Evolutionary conservation across 2,113 vertebrate genomes (phyloP), one percentile per base, ranked within the genome.

Genomic region (Megaleporinus macrocephalus): DNA sequence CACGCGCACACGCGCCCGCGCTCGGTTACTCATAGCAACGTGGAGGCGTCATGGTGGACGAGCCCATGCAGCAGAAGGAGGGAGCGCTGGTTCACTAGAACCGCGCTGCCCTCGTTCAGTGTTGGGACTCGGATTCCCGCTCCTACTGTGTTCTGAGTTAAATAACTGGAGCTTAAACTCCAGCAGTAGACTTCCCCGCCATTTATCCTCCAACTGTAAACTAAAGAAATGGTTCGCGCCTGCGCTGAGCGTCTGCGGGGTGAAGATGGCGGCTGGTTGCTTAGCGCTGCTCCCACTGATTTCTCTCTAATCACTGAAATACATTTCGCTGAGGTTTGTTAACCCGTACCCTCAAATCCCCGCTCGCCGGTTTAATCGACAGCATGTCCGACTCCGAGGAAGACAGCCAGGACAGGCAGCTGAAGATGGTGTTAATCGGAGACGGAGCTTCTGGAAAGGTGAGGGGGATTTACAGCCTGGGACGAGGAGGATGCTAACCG

Each of bases 381-480:
- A 57, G 51, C 87, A 99, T 99, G 98, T 99, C 98, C 85, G 98
- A 99, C 90, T 99, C 98, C 0, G 97, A 98, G 89, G 96, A 99
- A 83, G 97, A 98, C 85, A 95, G 94, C 87, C 96, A 95, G 87
- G 98, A 98, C 91, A 94, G 93, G 89, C 97, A 98, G 92, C 95
- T 99, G 26, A 99, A 99, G 89, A 93, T 99, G 63, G 97, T 96
- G 77, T 91, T 99, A 80, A 88, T 99, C 85, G 98, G 98, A 88
- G 98, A 99, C 90, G 97, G 98, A 86, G 96, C 98, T 72, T 96
- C 96, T 74, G 97, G 98, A 88, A 99, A 99, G 98, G 97, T 99
- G 90, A 96, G 95, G 90, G 59, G 44, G 69, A 33, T 82, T 76
- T 75, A 63, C 79, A 85, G 69, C 70, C 77, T 44, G 41, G 11